Evolutionary conservation across 92 coral and sea anemone species (phyloP), one percentile per base, ranked within the genome.

Genomic region (Micromussa lordhowensis): DNA sequence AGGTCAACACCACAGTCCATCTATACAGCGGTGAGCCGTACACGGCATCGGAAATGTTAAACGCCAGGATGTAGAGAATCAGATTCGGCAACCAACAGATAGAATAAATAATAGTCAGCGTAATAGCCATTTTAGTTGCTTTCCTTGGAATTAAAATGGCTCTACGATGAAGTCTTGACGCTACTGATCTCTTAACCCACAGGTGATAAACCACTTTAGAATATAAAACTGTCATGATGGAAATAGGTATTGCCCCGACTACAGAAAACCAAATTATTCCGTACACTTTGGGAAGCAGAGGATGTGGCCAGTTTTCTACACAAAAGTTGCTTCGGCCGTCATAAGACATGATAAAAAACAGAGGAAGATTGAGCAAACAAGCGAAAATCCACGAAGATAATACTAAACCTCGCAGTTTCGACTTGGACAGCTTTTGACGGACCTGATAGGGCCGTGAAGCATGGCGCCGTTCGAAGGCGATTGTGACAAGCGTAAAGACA

Each of bases 1-100:
- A 91, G n/a, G 91, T 85, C 32, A 91, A 51, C 3, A 91, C 81
- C 30, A 91, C 86, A 21, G 86, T 77, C 48, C 87, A 70, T 35
- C 80, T 69, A 32, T 91, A 91, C 57, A 85, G 36, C 30, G 89
- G 85, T 24, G 94, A 91, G 6, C 89, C 92, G 26, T 78, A 88
- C 70, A 87, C 64, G 7, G 40, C 38, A 24, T 91, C 77, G 1
- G 94, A 90, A 44, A 76, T 17, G 72, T 82, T 88, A 13, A 87
- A 91, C 22, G 90, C 92, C 82, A 91, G 36, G 81, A 91, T 91
- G 81, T 91, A 91, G 1, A 88, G 69, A 73, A 88, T 38, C 1
- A 89, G 92, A 69, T 87, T 91, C n/a, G 94, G 94, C 29, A 91
- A 82, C 94, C 94, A 91, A 78, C 90, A 91, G 0, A 88, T 15